Conservation (phyloP, 2,113 vertebrate species). For the Nicator chloris region DNA sequence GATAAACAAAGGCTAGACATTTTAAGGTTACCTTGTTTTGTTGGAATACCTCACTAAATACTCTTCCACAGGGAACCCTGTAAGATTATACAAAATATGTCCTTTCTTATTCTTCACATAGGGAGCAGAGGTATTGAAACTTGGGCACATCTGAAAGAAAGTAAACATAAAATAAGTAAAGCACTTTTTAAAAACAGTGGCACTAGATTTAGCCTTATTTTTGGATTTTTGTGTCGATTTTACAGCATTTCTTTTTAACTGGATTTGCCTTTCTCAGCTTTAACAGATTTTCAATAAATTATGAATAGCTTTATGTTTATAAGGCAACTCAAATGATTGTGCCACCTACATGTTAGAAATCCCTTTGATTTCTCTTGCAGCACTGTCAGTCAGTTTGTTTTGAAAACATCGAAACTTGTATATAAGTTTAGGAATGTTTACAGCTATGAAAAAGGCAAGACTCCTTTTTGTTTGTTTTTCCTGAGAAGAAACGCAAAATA, state of each 20-base stretch:
- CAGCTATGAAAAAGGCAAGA: not conserved
- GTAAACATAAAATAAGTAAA: not conserved
- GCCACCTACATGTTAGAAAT: not conserved
- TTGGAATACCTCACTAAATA: conserved; percentile 52
- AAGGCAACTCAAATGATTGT: not conserved
- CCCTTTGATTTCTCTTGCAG: not conserved
- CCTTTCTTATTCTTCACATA: conserved; percentile 57
- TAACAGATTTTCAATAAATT: not conserved
- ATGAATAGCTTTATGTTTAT: not conserved
- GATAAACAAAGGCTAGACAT: not conserved
- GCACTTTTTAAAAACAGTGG: not conserved
- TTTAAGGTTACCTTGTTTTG: conserved; percentile 60
- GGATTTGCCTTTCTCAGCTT: not conserved
- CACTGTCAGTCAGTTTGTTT: not conserved
- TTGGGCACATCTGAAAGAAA: conserved; percentile 57
- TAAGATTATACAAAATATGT: conserved; percentile 65
- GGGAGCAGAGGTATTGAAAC: not conserved
- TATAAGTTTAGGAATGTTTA: not conserved
- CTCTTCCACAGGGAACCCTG: conserved; percentile 63
- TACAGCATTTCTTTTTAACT: not conserved
- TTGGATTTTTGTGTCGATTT: not conserved
- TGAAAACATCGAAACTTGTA: not conserved
- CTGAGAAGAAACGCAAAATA: not conserved
- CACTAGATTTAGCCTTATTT: not conserved
- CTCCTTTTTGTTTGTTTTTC: not conserved